A percentile compares a stretch with the other conserved stretches of the same genome.
These are phyloP conservation scores for Periophthalmus modestus DNA, from an alignment of 2,113 vertebrate species.

Conservation along the genomic window DNA sequence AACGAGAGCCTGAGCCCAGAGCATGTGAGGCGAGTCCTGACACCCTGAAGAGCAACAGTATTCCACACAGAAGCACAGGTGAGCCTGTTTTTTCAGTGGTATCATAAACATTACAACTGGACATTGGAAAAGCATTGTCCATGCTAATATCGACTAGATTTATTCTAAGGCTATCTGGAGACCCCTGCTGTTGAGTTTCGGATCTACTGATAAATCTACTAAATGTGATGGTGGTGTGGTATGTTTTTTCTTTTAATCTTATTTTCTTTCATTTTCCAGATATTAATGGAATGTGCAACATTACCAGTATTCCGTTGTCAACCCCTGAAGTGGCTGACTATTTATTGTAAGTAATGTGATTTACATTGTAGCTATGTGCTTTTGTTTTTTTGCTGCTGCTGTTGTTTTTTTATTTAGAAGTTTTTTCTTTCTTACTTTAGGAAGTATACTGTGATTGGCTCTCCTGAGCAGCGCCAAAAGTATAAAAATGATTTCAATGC, in stretches of 20 bases:
- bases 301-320: slow-evolving; percentile 82
- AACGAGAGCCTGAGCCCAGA: slow-evolving; percentile 60
- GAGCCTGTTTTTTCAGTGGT: slow-evolving; percentile 3
- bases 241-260: neutral
- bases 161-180: too few relatives aligned
- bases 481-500: slow-evolving; percentile 97
- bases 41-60: slow-evolving; percentile 69
- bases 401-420: neutral
- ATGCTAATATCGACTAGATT: too few relatives aligned
- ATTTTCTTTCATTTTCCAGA: slow-evolving; percentile 45
- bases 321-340: slow-evolving; percentile 89
- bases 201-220: neutral
- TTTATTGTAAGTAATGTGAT: slow-evolving; percentile 83
- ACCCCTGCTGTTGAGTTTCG: slow-evolving; percentile 55
- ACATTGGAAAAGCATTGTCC: too few relatives aligned
- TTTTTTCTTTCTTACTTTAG: slow-evolving; percentile 62
- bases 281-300: slow-evolving; percentile 85
- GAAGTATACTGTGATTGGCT: slow-evolving; percentile 88
- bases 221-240: neutral
- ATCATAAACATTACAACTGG: neutral
- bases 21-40: slow-evolving; percentile 70
- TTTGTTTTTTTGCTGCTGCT: neutral
- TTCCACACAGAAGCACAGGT: slow-evolving; percentile 82
- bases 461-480: slow-evolving; percentile 92
- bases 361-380: neutral